Conservation (phyloP, 1,140 invertebrate genomes). For the Arctopsyche grandis region DNA sequence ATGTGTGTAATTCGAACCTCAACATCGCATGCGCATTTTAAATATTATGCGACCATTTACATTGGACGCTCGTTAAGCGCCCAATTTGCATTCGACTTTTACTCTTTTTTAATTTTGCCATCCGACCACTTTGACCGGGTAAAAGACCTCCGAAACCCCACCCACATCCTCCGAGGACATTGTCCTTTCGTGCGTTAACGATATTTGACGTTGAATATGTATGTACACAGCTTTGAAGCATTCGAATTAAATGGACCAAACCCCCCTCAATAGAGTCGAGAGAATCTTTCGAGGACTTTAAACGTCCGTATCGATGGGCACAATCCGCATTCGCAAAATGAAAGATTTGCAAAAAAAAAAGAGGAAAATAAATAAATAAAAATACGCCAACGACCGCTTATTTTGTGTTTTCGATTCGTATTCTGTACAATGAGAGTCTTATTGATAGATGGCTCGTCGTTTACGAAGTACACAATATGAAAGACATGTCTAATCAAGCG, state of each 20-base stretch:
- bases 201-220: neutral
- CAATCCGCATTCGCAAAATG: neutral
- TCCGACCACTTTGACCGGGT: no score
- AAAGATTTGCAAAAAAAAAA: neutral
- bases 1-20: no score
- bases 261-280: no score
- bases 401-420: neutral
- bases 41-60: no score
- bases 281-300: no score
- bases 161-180: neutral
- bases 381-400: neutral
- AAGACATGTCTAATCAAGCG: conserved; percentile 26
- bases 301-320: no score
- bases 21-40: no score
- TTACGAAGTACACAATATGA: neutral
- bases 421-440: neutral
- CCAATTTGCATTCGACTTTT: no score
- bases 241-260: no score
- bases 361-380: neutral
- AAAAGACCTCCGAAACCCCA: neutral
- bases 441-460: conserved; percentile 6
- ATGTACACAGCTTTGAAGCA: no score
- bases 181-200: neutral
- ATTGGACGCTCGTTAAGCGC: no score
- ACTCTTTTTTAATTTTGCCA: no score